phyloP scores from a whole-genome alignment of 1,140 invertebrate genomes.

The Microplitis demolitor region DNA sequence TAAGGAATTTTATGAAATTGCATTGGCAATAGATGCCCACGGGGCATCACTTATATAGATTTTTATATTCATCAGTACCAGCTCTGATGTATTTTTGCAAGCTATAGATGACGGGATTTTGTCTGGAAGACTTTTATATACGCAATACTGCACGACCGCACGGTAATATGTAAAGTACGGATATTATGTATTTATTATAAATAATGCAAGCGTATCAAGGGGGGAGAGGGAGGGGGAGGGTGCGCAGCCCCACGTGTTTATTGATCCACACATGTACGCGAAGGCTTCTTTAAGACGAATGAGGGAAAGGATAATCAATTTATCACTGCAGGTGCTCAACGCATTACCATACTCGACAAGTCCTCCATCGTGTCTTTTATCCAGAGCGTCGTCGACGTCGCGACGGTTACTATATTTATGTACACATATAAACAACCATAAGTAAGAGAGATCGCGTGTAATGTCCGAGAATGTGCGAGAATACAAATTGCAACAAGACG shows the following conservation, averaged over 20 bases:
- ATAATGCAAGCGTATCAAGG: slow-evolving; percentile 1
- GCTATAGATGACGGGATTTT: background rate
- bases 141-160: background rate
- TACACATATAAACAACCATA: background rate
- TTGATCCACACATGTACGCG: background rate
- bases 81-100: background rate
- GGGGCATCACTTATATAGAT: slow-evolving; percentile 12
- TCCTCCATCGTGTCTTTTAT: background rate
- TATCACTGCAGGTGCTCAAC: slow-evolving; percentile 54
- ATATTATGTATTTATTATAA: slow-evolving; percentile 56
- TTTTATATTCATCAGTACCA: background rate
- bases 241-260: background rate
- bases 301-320: slow-evolving; percentile 41
- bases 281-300: background rate
- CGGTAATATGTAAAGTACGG: slow-evolving; percentile 47
- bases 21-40: background rate
- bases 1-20: slow-evolving; percentile 33
- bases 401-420: background rate
- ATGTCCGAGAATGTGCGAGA: slow-evolving; percentile 22
- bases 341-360: slow-evolving; percentile 56
- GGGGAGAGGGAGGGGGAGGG: background rate
- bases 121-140: background rate
- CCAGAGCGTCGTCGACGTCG: slow-evolving; percentile 33
- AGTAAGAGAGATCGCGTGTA: slow-evolving; percentile 7
- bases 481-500: slow-evolving; percentile 36